A percentile compares a stretch with the other conserved stretches of the same genome.
phyloP scores from a whole-genome alignment of 1,140 invertebrate genomes.

The Macrosteles quadrilineatus region DNA sequence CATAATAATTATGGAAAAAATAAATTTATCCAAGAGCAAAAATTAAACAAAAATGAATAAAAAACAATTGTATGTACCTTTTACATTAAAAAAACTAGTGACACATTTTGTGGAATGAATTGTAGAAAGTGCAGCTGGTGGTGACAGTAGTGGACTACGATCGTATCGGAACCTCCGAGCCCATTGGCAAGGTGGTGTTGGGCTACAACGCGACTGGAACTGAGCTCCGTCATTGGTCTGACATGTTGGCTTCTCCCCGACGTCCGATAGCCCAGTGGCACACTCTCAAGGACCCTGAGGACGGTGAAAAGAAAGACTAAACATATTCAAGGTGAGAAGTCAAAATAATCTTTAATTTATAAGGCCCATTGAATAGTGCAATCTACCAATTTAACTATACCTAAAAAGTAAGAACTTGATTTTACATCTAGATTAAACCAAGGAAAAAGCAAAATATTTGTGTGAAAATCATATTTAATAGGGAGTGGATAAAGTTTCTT shows the following conservation, averaged over 20 bases:
- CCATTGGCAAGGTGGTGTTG: conserved; percentile 95
- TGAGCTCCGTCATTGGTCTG: conserved; percentile 98
- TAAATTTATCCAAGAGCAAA: no score
- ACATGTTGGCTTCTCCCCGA: conserved; percentile 97
- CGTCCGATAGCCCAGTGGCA: conserved; percentile 99
- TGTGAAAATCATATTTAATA: no score
- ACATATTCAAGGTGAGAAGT: neutral
- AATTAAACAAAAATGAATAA: no score
- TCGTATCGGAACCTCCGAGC: conserved; percentile 98
- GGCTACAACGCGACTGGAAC: conserved; percentile 98
- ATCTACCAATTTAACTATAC: neutral
- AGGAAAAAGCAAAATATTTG: no score
- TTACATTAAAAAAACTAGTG: no score
- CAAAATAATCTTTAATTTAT: neutral
- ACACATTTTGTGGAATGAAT: no score
- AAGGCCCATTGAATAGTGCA: neutral
- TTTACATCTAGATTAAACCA: neutral
- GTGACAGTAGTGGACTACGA: conserved; percentile 99
- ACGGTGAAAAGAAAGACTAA: conserved; percentile 85
- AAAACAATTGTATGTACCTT: no score
- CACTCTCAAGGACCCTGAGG: conserved; percentile 95
- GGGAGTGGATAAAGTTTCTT: no score
- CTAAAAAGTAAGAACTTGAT: neutral
- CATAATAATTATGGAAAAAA: no score
- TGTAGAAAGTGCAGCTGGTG: conserved; percentile 97